phyloP scores from a whole-genome alignment of 2,888 invertebrate species.

The Ornithoptera alexandrae region DNA sequence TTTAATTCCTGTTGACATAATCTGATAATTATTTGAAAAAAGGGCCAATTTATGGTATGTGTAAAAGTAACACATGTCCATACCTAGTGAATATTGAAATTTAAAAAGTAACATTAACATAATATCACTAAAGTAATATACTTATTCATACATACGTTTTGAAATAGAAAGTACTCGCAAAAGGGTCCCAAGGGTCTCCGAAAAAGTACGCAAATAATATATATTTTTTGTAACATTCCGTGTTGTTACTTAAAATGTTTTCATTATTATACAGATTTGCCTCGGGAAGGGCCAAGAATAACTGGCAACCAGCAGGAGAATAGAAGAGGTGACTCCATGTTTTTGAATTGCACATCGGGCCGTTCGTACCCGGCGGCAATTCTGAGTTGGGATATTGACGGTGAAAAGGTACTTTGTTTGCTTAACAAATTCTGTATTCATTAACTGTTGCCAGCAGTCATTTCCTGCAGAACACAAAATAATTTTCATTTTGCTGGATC shows the following conservation, averaged over 20 bases:
- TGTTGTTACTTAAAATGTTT: not conserved
- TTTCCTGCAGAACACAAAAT: constrained; percentile 10
- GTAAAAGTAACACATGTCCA: no score
- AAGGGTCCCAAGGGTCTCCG: no score
- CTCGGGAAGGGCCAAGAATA: constrained; percentile 87
- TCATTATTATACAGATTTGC: constrained; percentile 74
- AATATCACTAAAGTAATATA: no score
- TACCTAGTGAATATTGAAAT: no score
- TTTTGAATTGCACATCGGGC: constrained; percentile 88
- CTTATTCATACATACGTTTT: no score
- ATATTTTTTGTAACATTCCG: not conserved
- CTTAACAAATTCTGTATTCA: constrained; percentile 25
- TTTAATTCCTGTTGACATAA: no score
- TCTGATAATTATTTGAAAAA: no score
- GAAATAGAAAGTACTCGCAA: no score
- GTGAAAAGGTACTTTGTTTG: constrained; percentile 81
- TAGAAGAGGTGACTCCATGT: constrained; percentile 86
- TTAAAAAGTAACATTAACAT: no score
- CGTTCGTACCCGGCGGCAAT: constrained; percentile 87
- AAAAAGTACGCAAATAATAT: no score
- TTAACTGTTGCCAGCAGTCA: constrained; percentile 12
- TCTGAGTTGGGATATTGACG: constrained; percentile 89
- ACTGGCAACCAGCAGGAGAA: constrained; percentile 86
- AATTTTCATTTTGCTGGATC: not conserved
- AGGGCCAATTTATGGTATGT: no score